Conservation (phyloP, 1,140 invertebrate species). For the Matsumurasca onukii region DNA sequence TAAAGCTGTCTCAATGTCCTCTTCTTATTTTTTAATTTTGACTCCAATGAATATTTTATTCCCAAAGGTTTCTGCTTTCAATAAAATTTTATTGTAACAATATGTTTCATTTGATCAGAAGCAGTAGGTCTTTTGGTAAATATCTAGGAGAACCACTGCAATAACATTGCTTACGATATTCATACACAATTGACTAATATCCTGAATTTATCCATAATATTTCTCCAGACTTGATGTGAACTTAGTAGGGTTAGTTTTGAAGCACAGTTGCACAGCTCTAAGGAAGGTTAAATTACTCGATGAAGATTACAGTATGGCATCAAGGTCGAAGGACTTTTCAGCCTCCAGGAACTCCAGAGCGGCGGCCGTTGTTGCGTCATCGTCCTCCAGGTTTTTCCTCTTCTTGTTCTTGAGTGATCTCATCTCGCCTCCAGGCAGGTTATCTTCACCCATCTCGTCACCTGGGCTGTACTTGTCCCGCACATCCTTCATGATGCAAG, state of each 20-base stretch:
- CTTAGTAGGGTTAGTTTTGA: not conserved
- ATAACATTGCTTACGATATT: too few species aligned
- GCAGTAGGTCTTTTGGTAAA: too few species aligned
- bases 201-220: too few species aligned
- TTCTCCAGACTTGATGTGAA: too few species aligned
- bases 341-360: constrained; percentile 11
- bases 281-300: not conserved
- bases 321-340: constrained; percentile 16
- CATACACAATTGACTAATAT: too few species aligned
- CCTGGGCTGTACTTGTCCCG: constrained; percentile 58
- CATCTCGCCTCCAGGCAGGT: constrained; percentile 42
- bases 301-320: constrained; percentile 10
- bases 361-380: constrained; percentile 9
- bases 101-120: too few species aligned
- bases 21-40: too few species aligned
- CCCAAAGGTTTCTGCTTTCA: too few species aligned
- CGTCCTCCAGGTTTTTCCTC: constrained; percentile 22
- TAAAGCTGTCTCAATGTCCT: too few species aligned
- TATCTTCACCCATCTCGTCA: constrained; percentile 52
- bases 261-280: constrained; percentile 21
- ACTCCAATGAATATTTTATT: too few species aligned
- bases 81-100: too few species aligned
- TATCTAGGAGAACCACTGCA: too few species aligned
- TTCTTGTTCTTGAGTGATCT: constrained; percentile 21
- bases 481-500: constrained; percentile 67